Evolutionary conservation across 2,113 vertebrate species (phyloP).

Genomic region (Fulmarus glacialis): DNA sequence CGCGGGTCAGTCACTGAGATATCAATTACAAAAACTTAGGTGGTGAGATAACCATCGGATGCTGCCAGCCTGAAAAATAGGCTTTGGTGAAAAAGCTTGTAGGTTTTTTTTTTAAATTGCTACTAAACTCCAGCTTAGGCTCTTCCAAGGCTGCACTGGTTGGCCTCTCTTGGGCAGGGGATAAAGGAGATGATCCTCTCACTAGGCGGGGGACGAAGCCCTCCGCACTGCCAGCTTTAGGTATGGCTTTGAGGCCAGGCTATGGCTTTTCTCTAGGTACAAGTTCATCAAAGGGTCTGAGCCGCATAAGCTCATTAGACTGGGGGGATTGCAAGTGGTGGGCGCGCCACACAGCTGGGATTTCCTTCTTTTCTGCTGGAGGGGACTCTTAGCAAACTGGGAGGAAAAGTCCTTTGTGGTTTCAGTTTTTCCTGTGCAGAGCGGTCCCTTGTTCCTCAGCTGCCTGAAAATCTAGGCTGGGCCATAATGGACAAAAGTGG

Average conservation of each 20-base stretch:
- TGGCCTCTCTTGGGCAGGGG: neutral
- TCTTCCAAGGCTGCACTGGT: neutral
- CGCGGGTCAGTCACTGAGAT: rapidly evolving
- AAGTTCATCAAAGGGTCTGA: neutral
- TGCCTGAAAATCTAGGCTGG: neutral
- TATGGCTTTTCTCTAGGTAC: neutral
- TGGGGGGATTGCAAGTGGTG: neutral
- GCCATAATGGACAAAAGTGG: neutral
- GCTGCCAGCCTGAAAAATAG: neutral
- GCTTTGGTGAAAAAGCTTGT: neutral
- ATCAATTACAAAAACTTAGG: neutral
- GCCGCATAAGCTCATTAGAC: neutral
- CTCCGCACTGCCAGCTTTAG: neutral
- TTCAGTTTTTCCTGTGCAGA: neutral
- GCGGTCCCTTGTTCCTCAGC: neutral
- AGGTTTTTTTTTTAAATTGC: neutral
- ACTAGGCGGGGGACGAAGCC: rapidly evolving
- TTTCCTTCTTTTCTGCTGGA: neutral
- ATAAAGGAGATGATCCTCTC: neutral
- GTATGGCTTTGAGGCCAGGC: neutral
- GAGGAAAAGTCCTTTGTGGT: neutral
- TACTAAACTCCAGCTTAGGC: neutral
- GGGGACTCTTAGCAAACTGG: neutral
- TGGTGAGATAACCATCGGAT: neutral
- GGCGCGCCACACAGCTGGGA: neutral